phyloP scores from a whole-genome alignment of 2,113 vertebrate genomes.

The Lonchura striata region DNA sequence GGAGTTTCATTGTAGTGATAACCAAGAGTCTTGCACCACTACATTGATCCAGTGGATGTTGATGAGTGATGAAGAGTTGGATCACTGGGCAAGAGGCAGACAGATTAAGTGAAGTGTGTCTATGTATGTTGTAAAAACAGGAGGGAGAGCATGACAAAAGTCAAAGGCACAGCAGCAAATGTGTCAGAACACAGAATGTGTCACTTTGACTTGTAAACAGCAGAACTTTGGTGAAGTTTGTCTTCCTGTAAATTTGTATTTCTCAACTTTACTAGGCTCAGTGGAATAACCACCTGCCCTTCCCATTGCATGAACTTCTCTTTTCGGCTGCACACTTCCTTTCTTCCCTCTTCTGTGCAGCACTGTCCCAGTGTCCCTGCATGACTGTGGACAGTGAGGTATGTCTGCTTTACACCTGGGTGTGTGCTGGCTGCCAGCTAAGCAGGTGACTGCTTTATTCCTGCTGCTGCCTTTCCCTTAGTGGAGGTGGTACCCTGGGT shows the following conservation, averaged over 20 bases:
- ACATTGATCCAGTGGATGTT: neutral
- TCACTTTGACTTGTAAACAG: neutral
- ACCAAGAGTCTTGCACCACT: neutral
- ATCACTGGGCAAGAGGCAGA: neutral
- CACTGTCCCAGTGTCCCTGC: neutral
- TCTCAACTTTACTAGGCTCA: neutral
- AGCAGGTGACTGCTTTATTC: neutral
- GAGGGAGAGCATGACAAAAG: neutral
- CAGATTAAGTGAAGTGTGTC: neutral
- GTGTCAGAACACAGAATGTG: neutral
- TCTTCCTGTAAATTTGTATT: neutral
- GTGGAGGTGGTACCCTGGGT: neutral
- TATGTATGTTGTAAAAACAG: neutral
- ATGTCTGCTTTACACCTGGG: neutral
- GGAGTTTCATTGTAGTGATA: neutral
- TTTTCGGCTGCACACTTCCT: neutral
- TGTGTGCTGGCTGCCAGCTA: neutral
- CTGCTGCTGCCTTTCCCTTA: neutral
- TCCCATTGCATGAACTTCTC: neutral
- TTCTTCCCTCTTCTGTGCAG: neutral
- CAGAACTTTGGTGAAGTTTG: neutral
- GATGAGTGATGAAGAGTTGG: neutral
- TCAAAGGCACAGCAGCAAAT: neutral
- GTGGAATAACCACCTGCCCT: neutral
- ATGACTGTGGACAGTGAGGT: neutral